Percentiles rank a stretch among this genome's conserved stretches.
phyloP scores from a whole-genome alignment of 2,888 invertebrate genomes.

The Dendrolimus houi region DNA sequence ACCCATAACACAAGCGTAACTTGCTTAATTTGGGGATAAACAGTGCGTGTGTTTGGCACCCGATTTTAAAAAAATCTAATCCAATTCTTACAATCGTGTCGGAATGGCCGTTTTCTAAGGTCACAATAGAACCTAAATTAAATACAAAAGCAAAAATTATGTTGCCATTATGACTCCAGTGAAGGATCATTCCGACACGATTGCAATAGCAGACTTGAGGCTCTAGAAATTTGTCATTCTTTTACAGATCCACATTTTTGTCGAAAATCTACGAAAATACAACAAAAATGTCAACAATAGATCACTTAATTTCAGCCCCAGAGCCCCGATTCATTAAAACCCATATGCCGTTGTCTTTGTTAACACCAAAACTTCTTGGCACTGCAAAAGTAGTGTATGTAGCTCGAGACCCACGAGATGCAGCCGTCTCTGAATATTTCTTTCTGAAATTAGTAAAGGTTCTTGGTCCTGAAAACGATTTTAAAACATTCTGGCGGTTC shows the following conservation, averaged over 20 bases:
- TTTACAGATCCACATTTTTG: not conserved
- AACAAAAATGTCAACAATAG: not conserved
- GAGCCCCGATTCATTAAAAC: slow-evolving; percentile 42
- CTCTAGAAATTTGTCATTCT: not conserved
- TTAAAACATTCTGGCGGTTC: slow-evolving; percentile 77
- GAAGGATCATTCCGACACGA: not conserved
- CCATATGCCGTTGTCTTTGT: slow-evolving; percentile 81
- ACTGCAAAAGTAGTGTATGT: slow-evolving; percentile 80
- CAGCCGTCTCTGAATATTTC: slow-evolving; percentile 84
- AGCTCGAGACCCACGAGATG: slow-evolving; percentile 86
- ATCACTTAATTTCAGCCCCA: slow-evolving; percentile 1
- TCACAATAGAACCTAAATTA: not conserved
- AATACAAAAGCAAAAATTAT: not conserved
- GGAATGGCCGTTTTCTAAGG: not conserved
- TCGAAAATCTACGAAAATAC: not conserved
- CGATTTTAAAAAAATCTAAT: no score
- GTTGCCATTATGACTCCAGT: not conserved
- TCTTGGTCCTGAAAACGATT: slow-evolving; percentile 75
- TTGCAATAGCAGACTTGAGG: not conserved
- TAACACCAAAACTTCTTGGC: slow-evolving; percentile 74
- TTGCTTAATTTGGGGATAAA: no score
- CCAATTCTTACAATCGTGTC: not conserved
- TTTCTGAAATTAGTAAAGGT: slow-evolving; percentile 77
- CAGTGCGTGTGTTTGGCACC: no score
- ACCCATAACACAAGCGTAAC: no score